Conservation (phyloP, 2,113 vertebrate species). For the Chlamydotis undulata region DNA sequence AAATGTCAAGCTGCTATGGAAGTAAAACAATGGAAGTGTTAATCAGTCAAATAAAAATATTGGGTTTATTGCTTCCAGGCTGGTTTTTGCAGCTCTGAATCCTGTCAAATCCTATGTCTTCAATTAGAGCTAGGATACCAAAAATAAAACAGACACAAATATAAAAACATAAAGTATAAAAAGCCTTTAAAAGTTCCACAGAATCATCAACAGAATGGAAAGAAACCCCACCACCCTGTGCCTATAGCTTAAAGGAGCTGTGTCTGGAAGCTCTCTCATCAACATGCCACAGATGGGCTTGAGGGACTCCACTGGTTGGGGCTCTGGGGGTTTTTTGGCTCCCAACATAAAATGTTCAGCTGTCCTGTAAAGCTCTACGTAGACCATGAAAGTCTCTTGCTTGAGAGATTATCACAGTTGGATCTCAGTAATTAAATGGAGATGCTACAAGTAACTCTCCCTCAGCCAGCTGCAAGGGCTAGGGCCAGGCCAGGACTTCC, state of each 20-base stretch:
- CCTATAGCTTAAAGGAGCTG: background rate
- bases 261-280: background rate
- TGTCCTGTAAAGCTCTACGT: background rate
- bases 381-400: background rate
- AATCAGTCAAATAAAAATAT: conserved; percentile 42
- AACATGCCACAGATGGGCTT: background rate
- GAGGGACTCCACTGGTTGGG: background rate
- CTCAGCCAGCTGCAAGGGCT: background rate
- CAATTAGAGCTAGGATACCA: conserved; percentile 39
- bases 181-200: background rate
- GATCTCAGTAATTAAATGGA: conserved; percentile 11
- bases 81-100: conserved; percentile 1
- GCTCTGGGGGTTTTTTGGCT: background rate
- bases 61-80: conserved; percentile 6
- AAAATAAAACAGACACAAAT: conserved; percentile 29
- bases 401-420: conserved; percentile 1
- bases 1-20: background rate
- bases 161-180: background rate
- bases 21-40: conserved; percentile 24
- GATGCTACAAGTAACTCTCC: background rate
- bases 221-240: background rate
- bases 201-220: background rate
- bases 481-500: background rate
- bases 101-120: conserved; percentile 13
- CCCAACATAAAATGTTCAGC: background rate